Percentiles rank a stretch among this genome's conserved stretches.
Conservation (phyloP, 2,113 vertebrate species). For the Barnardius zonarius region DNA sequence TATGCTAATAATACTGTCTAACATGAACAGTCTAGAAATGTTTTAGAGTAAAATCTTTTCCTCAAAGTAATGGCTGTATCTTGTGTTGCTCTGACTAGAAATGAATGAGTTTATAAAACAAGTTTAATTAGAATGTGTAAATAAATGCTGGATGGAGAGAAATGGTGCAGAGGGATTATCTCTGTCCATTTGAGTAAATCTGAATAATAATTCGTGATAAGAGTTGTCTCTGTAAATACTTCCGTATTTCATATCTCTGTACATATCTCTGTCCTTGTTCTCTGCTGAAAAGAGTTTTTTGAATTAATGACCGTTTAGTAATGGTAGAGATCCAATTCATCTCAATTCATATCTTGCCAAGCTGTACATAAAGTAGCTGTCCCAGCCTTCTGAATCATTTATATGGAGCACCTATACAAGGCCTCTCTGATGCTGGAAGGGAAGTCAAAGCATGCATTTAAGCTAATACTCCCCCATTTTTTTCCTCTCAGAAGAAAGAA, state of each 20-base stretch:
- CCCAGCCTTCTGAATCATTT: neutral
- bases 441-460: neutral
- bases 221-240: neutral
- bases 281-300: neutral
- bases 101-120: neutral
- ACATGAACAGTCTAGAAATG: neutral
- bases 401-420: accelerated
- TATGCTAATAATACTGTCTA: neutral
- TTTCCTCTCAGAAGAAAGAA: neutral
- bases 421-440: neutral
- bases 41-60: neutral
- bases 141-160: neutral
- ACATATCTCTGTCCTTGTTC: neutral
- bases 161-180: neutral
- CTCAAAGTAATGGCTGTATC: neutral
- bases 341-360: neutral
- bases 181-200: neutral
- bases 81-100: neutral
- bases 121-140: neutral
- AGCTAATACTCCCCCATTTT: neutral
- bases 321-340: neutral
- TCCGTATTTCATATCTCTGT: neutral
- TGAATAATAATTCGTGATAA: neutral
- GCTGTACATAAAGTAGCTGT: neutral
- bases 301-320: neutral